Evolutionary conservation across 2,797 vertebrate species (phyloP).

Genomic region (Podarcis siculus): DNA sequence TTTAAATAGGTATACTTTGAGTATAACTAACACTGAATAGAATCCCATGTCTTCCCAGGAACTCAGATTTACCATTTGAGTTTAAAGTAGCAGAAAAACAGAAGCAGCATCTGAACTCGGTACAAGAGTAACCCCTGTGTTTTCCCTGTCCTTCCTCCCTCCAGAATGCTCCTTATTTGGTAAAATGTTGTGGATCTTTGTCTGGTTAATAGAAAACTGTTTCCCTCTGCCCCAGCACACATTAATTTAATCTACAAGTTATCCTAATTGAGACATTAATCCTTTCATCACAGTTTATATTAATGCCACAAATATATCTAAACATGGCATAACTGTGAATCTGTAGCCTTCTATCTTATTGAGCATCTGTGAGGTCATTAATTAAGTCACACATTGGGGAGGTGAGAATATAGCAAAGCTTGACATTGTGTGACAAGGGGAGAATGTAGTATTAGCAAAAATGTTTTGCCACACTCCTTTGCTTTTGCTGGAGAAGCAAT

Average conservation of each 20-base stretch:
- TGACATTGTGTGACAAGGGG: background rate
- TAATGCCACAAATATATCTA: background rate
- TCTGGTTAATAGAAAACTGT: background rate
- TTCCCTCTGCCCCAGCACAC: background rate
- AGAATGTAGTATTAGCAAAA: background rate
- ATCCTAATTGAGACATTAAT: background rate
- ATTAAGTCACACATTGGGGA: background rate
- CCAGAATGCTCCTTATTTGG: background rate
- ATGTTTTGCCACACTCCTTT: background rate
- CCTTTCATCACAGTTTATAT: background rate
- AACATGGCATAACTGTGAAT: background rate
- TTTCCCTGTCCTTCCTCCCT: background rate
- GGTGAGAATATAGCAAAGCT: background rate
- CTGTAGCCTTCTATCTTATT: background rate
- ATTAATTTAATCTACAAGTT: background rate
- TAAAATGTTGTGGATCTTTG: background rate
- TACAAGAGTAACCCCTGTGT: background rate
- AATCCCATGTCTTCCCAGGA: background rate
- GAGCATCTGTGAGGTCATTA: background rate
- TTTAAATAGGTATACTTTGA: too few species aligned
- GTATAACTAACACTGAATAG: too few species aligned
- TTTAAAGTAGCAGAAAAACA: background rate
- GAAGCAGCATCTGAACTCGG: background rate
- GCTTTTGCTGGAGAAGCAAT: background rate
- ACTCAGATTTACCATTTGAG: background rate